Percentiles rank a stretch among this genome's conserved stretches.
Conservation (phyloP, 2,888 invertebrate species). For the Ariolimax columbianus region DNA sequence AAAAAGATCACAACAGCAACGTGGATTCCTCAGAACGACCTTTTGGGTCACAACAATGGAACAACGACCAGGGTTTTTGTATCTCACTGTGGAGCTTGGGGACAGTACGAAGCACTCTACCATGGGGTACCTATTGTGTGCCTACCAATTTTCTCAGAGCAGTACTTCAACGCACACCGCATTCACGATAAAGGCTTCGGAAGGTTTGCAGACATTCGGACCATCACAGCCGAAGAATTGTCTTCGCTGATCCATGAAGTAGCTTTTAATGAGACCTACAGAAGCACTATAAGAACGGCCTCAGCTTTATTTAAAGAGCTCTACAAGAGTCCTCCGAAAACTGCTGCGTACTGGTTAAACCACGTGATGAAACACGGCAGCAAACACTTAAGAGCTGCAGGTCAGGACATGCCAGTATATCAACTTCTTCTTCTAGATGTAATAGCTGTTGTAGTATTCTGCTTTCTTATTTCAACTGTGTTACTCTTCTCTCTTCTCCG, state of each 20-base stretch:
- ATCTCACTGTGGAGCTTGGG: constrained; percentile 65
- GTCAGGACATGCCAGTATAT: constrained; percentile 57
- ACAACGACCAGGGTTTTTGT: constrained; percentile 60
- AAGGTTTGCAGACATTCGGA: constrained; percentile 17
- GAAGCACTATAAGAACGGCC: constrained; percentile 50
- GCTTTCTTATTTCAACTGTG: background rate
- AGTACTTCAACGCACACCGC: constrained; percentile 55
- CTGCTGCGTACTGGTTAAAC: constrained; percentile 63
- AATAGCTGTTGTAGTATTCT: constrained; percentile 43
- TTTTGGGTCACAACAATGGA: constrained; percentile 59
- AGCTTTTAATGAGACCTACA: constrained; percentile 47
- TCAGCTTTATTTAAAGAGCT: constrained; percentile 56
- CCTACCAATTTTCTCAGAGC: constrained; percentile 58
- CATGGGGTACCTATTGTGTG: constrained; percentile 64
- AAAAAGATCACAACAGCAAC: constrained; percentile 45
- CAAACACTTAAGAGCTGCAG: constrained; percentile 57
- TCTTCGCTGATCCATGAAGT: constrained; percentile 32
- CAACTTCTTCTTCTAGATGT: constrained; percentile 63
- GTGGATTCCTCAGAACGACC: constrained; percentile 65
- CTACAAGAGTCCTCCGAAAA: constrained; percentile 55
- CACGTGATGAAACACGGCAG: constrained; percentile 64
- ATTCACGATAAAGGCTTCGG: constrained; percentile 38
- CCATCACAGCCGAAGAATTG: constrained; percentile 14
- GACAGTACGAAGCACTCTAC: constrained; percentile 64
- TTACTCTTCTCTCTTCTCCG: background rate